Percentiles rank a stretch among this genome's conserved stretches.
Conservation (phyloP, 2,113 vertebrate species). For the Picathartes gymnocephalus region DNA sequence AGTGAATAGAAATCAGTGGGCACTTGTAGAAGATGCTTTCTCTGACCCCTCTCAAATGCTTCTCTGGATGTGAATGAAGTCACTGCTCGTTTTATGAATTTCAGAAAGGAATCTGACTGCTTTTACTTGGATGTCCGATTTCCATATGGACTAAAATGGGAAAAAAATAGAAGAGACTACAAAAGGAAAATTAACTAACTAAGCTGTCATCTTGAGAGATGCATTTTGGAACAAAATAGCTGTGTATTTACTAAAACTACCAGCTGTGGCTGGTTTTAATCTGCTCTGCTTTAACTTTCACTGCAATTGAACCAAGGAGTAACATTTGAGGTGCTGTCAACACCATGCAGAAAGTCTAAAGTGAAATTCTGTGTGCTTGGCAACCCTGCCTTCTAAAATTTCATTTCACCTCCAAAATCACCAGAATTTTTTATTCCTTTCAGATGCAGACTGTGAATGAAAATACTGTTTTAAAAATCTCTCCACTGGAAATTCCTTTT, state of each 20-base stretch:
- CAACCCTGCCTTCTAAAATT: background rate
- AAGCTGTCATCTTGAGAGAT: background rate
- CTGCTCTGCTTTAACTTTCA: background rate
- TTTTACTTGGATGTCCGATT: background rate
- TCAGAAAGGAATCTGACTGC: background rate
- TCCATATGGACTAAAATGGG: background rate
- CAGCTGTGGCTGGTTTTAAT: background rate
- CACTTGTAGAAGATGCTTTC: background rate
- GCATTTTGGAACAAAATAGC: background rate
- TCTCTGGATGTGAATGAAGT: background rate
- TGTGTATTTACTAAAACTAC: background rate
- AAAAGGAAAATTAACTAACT: background rate
- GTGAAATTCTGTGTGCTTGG: background rate
- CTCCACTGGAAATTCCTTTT: background rate
- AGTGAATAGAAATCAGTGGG: background rate
- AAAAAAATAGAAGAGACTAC: accelerated
- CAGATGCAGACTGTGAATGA: background rate
- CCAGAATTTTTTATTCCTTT: background rate
- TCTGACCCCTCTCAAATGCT: background rate
- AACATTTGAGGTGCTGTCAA: background rate
- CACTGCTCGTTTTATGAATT: background rate
- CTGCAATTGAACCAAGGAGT: background rate
- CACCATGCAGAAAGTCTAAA: background rate
- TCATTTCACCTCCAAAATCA: background rate
- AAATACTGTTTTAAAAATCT: background rate